phyloP scores from a whole-genome alignment of 2,113 vertebrate species.

The Cyanoliseus patagonus region DNA sequence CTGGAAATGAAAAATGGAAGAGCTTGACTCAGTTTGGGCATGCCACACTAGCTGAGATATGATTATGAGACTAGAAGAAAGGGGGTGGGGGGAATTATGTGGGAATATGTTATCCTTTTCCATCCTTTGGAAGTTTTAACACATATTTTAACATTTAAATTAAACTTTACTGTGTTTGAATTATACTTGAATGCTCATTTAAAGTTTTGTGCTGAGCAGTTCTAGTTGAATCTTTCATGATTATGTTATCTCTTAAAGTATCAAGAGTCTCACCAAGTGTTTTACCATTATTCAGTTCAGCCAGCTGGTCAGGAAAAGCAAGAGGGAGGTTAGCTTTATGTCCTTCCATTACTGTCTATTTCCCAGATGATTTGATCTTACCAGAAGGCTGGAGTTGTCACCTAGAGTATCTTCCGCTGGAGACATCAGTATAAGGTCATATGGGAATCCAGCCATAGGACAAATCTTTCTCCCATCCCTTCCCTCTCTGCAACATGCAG shows the following conservation, averaged over 20 bases:
- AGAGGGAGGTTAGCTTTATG: neutral
- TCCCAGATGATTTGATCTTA: neutral
- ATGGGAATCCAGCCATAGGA: neutral
- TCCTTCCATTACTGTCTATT: neutral
- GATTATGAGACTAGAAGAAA: neutral
- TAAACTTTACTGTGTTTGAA: neutral
- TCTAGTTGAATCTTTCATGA: neutral
- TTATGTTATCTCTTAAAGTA: fast-evolving
- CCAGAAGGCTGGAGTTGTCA: neutral
- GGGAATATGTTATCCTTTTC: neutral
- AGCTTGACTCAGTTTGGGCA: neutral
- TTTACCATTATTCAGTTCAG: neutral
- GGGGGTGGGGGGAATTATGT: fast-evolving
- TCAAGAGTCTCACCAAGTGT: neutral
- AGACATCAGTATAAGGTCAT: neutral
- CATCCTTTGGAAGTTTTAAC: neutral
- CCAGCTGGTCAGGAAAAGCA: neutral
- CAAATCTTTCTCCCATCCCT: neutral
- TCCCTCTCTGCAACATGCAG: neutral
- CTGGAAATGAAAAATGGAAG: neutral
- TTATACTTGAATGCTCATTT: neutral
- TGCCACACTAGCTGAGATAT: neutral
- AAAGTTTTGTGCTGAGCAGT: neutral
- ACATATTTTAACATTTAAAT: neutral
- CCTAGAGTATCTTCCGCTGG: neutral